Conservation (phyloP, 2,888 invertebrate genomes). For the Caenorhabditis sp. region DNA sequence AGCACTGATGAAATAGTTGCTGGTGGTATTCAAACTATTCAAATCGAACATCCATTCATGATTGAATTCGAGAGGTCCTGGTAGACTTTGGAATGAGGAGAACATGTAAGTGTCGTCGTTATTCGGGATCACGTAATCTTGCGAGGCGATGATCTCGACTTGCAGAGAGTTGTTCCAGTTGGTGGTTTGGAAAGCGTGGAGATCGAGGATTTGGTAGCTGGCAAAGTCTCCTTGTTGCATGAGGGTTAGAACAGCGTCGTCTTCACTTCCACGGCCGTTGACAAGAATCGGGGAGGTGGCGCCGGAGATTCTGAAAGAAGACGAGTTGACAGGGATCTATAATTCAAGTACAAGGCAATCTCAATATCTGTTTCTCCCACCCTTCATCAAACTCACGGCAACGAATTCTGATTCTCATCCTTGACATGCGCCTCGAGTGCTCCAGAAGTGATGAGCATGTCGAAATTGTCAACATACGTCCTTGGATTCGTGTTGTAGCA, state of each 20-base stretch:
- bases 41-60: constrained; percentile 41
- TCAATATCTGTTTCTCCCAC: no score
- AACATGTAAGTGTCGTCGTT: constrained; percentile 68
- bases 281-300: constrained; percentile 48
- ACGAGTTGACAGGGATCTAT: not conserved
- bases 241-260: constrained; percentile 33
- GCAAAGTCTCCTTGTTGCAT: constrained; percentile 46
- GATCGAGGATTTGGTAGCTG: constrained; percentile 70
- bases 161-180: constrained; percentile 76
- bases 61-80: constrained; percentile 65
- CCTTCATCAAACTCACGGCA: constrained; percentile 43
- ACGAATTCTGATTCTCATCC: constrained; percentile 58
- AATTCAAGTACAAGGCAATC: not conserved
- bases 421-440: constrained; percentile 72
- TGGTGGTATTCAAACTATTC: constrained; percentile 47
- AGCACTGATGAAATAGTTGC: constrained; percentile 63
- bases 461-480: constrained; percentile 72
- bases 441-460: constrained; percentile 72
- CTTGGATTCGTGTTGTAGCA: constrained; percentile 72
- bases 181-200: constrained; percentile 72
- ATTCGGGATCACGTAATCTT: constrained; percentile 39
- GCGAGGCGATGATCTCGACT: constrained; percentile 63
- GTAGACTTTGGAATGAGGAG: constrained; percentile 72
- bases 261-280: constrained; percentile 37
- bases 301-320: constrained; percentile 30